phyloP scores from a whole-genome alignment of 2,888 invertebrate species.

The Spodoptera exigua region DNA sequence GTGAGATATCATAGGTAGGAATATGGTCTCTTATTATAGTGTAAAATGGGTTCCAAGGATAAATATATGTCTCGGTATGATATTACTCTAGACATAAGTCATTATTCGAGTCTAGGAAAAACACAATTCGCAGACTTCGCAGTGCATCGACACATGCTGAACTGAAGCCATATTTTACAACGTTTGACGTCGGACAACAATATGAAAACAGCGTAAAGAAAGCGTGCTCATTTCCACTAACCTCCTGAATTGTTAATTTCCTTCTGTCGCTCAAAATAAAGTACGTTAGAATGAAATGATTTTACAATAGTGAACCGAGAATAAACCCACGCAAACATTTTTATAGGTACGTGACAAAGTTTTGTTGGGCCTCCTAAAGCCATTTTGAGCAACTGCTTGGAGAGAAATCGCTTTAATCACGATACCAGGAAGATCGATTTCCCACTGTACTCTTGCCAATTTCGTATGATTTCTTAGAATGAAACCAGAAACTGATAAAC shows the following conservation, averaged over 20 bases:
- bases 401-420: conserved; percentile 24
- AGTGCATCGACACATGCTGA: conserved; percentile 18
- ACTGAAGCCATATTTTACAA: conserved; percentile 32
- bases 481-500: no score
- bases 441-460: conserved; percentile 6
- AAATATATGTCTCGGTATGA: conserved; percentile 8
- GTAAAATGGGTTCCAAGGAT: conserved; percentile 7
- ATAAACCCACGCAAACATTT: conserved; percentile 1
- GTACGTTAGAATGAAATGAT: conserved; percentile 20
- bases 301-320: conserved; percentile 6
- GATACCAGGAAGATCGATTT: conserved; percentile 16
- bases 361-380: background rate
- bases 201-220: conserved; percentile 13
- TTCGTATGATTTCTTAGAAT: background rate
- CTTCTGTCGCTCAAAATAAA: conserved; percentile 15
- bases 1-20: no score
- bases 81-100: conserved; percentile 21
- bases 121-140: conserved; percentile 1
- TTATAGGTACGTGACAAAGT: conserved; percentile 2
- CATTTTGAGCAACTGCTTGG: background rate
- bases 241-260: conserved; percentile 28
- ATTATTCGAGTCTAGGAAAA: conserved; percentile 17
- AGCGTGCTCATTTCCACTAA: conserved; percentile 15
- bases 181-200: conserved; percentile 7
- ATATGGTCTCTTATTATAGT: no score